phyloP scores from a whole-genome alignment of 2,113 vertebrate species.

The Petromus typicus region DNA sequence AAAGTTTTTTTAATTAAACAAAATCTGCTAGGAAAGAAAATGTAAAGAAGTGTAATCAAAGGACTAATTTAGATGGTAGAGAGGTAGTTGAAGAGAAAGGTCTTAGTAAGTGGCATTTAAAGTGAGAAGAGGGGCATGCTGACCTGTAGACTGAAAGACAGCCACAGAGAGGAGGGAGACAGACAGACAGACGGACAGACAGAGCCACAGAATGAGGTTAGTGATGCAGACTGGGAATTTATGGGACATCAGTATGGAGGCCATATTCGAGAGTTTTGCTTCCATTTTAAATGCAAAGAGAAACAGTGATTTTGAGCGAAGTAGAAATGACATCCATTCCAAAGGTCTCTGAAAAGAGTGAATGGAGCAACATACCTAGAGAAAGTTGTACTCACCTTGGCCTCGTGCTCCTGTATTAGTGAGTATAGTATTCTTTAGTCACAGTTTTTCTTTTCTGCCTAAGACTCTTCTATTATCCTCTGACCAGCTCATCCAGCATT shows the following conservation, averaged over 20 bases:
- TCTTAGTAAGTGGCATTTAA: not conserved
- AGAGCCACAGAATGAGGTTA: not conserved
- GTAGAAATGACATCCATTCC: not conserved
- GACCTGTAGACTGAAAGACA: not conserved
- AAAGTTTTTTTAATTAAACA: not conserved
- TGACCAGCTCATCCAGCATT: not conserved
- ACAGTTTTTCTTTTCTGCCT: not conserved
- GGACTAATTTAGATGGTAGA: not conserved
- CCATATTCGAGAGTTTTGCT: not conserved
- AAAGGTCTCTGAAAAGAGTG: not conserved
- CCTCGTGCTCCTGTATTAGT: not conserved
- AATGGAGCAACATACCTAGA: not conserved
- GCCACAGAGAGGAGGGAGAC: no score
- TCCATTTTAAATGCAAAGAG: not conserved
- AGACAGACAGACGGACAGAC: not conserved
- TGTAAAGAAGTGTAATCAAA: not conserved
- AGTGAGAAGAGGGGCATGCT: not conserved
- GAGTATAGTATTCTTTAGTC: not conserved
- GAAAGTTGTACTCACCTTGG: not conserved
- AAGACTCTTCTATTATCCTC: no score
- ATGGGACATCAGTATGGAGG: not conserved
- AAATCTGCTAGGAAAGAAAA: not conserved
- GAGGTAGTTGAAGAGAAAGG: not conserved
- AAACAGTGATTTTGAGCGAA: constrained; percentile 20
- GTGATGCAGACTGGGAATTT: not conserved